A percentile compares a stretch with the other conserved stretches of the same genome.
These are phyloP conservation scores for Myripristis murdjan DNA, from an alignment of 2,797 vertebrate species.

Conservation along the genomic window DNA sequence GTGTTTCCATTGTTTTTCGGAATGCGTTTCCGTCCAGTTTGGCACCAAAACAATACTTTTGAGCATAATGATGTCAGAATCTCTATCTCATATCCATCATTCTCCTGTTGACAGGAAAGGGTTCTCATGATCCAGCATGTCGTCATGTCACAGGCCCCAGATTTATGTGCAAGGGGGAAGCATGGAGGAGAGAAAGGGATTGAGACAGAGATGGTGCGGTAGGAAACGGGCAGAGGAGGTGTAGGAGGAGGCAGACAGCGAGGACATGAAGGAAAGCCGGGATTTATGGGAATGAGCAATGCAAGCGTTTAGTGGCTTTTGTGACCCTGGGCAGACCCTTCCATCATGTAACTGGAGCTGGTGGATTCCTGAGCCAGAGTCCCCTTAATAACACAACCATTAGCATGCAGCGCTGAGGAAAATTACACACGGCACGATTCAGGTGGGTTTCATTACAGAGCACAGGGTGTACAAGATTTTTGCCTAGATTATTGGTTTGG, in stretches of 20 bases:
- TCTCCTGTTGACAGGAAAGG: conserved; percentile 3
- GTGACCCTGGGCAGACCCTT: conserved; percentile 60
- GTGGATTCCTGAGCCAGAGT: conserved; percentile 59
- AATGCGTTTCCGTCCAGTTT: not conserved
- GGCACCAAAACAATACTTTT: conserved; percentile 8
- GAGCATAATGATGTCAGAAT: conserved; percentile 14
- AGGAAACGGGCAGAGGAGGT: not conserved
- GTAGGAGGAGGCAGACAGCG: conserved; percentile 13
- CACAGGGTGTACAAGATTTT: conserved; percentile 62
- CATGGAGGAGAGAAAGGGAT: not conserved
- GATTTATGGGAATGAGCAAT: conserved; percentile 30
- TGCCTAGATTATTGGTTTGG: conserved; percentile 52
- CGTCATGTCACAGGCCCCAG: conserved; percentile 5
- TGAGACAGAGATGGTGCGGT: not conserved
- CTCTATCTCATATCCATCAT: conserved; percentile 16
- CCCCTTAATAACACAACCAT: conserved; percentile 62
- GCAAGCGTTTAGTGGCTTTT: conserved; percentile 59
- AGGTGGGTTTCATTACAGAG: conserved; percentile 77
- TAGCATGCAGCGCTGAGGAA: conserved; percentile 48
- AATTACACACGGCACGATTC: conserved; percentile 63
- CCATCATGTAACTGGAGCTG: conserved; percentile 64
- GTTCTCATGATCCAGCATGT: conserved; percentile 16
- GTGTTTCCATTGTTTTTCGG: not conserved
- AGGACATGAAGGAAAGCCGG: conserved; percentile 1
- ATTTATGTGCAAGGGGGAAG: conserved; percentile 2